Percentiles rank a stretch among this genome's conserved stretches.
Evolutionary conservation across 2,888 invertebrate species (phyloP).

Genomic region (Orgyia antiqua): DNA sequence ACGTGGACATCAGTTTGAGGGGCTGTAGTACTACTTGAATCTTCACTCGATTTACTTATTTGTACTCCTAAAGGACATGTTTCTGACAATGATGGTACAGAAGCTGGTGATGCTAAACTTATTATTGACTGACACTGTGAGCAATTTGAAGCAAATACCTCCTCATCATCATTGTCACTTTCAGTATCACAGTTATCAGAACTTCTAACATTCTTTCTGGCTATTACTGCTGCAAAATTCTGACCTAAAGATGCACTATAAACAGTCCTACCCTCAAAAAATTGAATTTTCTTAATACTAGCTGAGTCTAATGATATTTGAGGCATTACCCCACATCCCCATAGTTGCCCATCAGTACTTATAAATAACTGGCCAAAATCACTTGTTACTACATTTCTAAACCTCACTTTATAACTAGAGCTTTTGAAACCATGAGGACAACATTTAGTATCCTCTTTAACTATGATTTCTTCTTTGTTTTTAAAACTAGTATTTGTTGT

Average conservation of each 20-base stretch:
- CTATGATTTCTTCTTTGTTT: constrained; percentile 77
- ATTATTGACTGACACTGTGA: constrained; percentile 80
- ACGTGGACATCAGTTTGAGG: constrained; percentile 76
- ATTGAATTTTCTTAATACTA: constrained; percentile 81
- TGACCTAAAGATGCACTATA: constrained; percentile 85
- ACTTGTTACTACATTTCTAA: constrained; percentile 80
- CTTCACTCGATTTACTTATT: constrained; percentile 78
- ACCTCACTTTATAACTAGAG: constrained; percentile 79
- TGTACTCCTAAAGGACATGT: constrained; percentile 81
- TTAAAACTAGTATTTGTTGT: constrained; percentile 76
- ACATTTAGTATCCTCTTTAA: constrained; percentile 81
- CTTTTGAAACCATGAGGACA: constrained; percentile 83
- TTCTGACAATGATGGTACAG: constrained; percentile 80
- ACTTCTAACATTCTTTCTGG: constrained; percentile 77
- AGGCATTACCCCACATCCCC: constrained; percentile 83
- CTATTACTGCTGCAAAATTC: constrained; percentile 86
- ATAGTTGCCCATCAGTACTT: constrained; percentile 82
- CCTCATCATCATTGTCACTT: constrained; percentile 79
- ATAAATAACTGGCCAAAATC: constrained; percentile 81
- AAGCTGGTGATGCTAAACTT: constrained; percentile 76
- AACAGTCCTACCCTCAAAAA: constrained; percentile 83
- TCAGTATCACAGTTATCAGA: constrained; percentile 78
- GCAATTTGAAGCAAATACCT: constrained; percentile 82
- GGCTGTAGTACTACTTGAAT: constrained; percentile 79
- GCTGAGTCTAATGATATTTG: constrained; percentile 80